Conservation (phyloP, 1,140 invertebrate genomes). For the Conus ventricosus region DNA sequence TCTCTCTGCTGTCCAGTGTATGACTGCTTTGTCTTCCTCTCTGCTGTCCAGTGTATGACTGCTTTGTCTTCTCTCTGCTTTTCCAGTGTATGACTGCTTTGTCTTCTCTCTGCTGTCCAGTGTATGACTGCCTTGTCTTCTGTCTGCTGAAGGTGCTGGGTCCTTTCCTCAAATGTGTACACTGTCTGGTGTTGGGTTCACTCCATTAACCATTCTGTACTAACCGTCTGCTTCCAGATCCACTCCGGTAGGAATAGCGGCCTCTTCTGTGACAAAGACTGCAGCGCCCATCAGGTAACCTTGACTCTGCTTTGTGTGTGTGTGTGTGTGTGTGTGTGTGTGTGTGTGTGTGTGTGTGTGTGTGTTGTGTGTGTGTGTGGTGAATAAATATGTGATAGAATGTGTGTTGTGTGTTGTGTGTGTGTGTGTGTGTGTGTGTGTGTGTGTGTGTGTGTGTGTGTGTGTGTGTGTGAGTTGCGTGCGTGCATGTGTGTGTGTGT, state of each 20-base stretch:
- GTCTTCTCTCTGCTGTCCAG: too few relatives aligned
- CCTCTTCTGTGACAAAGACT: constrained; percentile 34
- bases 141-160: too few relatives aligned
- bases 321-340: background rate
- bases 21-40: too few relatives aligned
- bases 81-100: too few relatives aligned
- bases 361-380: background rate
- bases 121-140: too few relatives aligned
- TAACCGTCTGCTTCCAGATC: constrained; percentile 30
- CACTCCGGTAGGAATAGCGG: constrained; percentile 28
- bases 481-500: background rate
- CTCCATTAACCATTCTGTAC: background rate
- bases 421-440: background rate
- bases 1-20: too few relatives aligned
- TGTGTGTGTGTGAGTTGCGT: background rate
- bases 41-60: too few relatives aligned
- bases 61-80: too few relatives aligned
- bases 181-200: background rate
- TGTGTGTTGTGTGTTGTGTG: background rate
- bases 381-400: background rate
- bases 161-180: too few relatives aligned
- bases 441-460: background rate
- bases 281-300: constrained; percentile 28
- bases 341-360: background rate
- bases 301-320: background rate